These are phyloP conservation scores for Grus americana DNA, from an alignment of 2,113 vertebrate genomes.

Conservation along the genomic window DNA sequence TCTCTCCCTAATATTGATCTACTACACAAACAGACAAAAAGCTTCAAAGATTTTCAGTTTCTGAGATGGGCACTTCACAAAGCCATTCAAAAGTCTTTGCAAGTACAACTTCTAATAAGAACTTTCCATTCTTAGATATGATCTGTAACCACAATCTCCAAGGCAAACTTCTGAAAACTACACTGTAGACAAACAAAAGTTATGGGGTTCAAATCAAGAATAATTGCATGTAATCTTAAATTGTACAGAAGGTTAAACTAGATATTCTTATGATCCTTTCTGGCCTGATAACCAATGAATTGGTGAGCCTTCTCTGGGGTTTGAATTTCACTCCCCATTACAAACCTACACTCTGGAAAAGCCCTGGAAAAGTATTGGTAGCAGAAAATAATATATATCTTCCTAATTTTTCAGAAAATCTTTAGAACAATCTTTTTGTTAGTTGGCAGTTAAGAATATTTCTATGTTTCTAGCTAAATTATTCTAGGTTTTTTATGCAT, in stretches of 20 bases:
- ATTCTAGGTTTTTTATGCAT: neutral
- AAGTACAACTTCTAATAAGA: neutral
- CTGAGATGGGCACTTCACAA: neutral
- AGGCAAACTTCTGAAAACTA: neutral
- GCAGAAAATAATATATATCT: neutral
- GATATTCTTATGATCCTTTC: neutral
- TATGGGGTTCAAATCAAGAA: neutral
- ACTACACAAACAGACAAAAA: neutral
- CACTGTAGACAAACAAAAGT: neutral
- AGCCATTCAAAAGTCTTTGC: neutral
- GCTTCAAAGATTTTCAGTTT: neutral
- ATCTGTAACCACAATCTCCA: neutral
- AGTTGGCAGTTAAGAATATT: neutral
- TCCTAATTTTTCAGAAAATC: neutral
- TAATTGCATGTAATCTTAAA: neutral
- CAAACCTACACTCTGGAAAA: neutral
- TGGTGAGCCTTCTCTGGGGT: neutral
- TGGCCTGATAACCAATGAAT: neutral
- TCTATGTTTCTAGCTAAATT: neutral
- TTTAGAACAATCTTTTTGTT: neutral
- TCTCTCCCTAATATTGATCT: neutral
- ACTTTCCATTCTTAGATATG: neutral
- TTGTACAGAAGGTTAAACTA: neutral
- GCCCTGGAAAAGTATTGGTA: neutral
- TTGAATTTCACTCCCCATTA: neutral